Conservation (phyloP, 2,888 invertebrate genomes). For the Dorcus hopei region DNA sequence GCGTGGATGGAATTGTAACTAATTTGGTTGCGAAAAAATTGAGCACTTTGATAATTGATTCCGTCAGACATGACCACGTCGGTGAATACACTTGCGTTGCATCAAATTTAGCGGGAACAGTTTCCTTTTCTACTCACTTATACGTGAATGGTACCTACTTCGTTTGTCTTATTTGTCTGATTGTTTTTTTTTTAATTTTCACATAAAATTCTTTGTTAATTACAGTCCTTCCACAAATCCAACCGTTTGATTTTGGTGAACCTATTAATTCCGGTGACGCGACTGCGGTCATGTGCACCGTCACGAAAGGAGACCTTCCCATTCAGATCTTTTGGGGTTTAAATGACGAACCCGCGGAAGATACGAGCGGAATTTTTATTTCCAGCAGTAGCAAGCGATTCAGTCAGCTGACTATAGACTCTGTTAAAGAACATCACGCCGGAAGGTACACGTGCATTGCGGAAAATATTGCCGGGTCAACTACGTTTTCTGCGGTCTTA, state of each 20-base stretch:
- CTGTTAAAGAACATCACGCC: conserved; percentile 63
- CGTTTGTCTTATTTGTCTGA: background rate
- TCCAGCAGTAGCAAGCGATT: conserved; percentile 50
- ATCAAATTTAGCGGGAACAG: conserved; percentile 64
- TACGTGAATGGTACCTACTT: conserved; percentile 29
- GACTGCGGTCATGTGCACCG: conserved; percentile 63
- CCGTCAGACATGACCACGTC: conserved; percentile 68
- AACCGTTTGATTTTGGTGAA: conserved; percentile 67
- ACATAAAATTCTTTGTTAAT: background rate
- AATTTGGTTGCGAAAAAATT: conserved; percentile 61
- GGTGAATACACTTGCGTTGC: conserved; percentile 72
- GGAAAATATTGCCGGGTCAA: conserved; percentile 63
- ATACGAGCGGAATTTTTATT: conserved; percentile 51
- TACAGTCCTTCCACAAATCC: conserved; percentile 75
- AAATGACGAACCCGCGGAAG: conserved; percentile 55
- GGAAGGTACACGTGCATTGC: conserved; percentile 71
- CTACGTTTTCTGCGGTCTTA: conserved; percentile 60
- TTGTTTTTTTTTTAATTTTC: background rate
- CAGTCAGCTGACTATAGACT: conserved; percentile 60
- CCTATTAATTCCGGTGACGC: conserved; percentile 66
- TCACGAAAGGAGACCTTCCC: conserved; percentile 68
- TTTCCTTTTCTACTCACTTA: conserved; percentile 43
- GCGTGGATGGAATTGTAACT: conserved; percentile 56
- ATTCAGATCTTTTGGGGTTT: conserved; percentile 65
- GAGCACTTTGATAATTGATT: conserved; percentile 68